phyloP scores from a whole-genome alignment of 2,113 vertebrate species.

The Phoenicopterus ruber region DNA sequence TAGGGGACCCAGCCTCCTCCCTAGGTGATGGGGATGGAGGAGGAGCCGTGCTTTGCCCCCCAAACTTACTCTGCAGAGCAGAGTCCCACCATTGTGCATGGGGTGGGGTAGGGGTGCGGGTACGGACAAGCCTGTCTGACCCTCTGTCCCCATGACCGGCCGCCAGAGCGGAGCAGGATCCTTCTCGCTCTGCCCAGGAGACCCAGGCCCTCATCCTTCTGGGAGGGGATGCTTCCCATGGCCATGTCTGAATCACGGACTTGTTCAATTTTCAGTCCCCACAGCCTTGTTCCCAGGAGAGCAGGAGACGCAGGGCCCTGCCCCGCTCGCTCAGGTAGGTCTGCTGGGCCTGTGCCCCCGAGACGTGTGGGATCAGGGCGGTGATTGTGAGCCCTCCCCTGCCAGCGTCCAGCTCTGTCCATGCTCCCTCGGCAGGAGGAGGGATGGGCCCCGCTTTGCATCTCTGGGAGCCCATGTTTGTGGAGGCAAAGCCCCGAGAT shows the following conservation, averaged over 20 bases:
- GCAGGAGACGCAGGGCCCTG: background rate
- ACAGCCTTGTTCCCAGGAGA: background rate
- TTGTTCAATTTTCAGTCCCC: slow-evolving; percentile 28
- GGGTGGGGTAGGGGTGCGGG: background rate
- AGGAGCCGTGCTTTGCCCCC: background rate
- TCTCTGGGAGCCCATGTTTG: background rate
- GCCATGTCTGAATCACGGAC: background rate
- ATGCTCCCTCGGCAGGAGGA: background rate
- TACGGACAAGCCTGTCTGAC: background rate
- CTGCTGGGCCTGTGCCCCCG: background rate
- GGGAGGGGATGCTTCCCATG: background rate
- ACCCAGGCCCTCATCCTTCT: background rate
- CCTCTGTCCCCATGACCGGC: background rate
- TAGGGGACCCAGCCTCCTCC: background rate
- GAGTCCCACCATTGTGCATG: background rate
- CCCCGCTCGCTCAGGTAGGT: slow-evolving; percentile 74
- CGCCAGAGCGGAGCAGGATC: background rate
- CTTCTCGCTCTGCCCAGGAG: background rate
- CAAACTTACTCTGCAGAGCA: background rate
- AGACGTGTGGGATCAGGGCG: background rate
- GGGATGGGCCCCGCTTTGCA: background rate
- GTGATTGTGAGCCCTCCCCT: background rate
- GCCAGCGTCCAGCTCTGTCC: too few species aligned
- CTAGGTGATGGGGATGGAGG: background rate
- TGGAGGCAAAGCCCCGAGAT: background rate